Evolutionary conservation across 2,888 invertebrate species (phyloP).

Genomic region (Lobophora halterata): DNA sequence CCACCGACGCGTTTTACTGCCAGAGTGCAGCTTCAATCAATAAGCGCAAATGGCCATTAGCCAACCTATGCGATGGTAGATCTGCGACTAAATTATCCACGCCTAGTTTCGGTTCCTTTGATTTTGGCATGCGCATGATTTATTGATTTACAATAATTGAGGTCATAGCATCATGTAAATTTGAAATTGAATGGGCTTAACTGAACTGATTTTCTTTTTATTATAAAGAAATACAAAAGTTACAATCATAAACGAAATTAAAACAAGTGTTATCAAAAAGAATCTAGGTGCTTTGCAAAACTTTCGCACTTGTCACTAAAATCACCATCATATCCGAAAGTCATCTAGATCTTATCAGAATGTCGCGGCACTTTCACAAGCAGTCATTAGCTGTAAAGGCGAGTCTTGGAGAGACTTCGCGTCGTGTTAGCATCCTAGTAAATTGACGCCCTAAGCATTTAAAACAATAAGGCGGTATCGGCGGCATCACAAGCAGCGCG

Average conservation of each 20-base stretch:
- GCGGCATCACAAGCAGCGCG: conserved; percentile 21
- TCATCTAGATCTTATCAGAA: too few relatives aligned
- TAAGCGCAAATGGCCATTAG: conserved; percentile 56
- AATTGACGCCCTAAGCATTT: conserved; percentile 32
- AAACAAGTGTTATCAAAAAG: too few relatives aligned
- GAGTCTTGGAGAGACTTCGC: conserved; percentile 26
- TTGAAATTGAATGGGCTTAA: conserved; percentile 4
- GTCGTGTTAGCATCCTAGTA: conserved; percentile 40
- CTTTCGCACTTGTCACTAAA: too few relatives aligned
- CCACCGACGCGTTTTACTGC: conserved; percentile 67
- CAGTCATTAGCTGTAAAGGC: background rate
- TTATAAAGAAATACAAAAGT: too few relatives aligned
- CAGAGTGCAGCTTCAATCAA: conserved; percentile 63
- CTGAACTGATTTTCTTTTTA: too few relatives aligned
- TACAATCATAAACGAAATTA: too few relatives aligned
- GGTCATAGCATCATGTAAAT: conserved; percentile 15
- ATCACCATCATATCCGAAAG: too few relatives aligned
- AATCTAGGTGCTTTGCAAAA: too few relatives aligned
- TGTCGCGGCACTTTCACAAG: too few relatives aligned
- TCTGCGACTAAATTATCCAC: conserved; percentile 43
- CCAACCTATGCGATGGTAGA: conserved; percentile 43
- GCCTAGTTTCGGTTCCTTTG: conserved; percentile 36
- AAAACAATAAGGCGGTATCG: conserved; percentile 47
- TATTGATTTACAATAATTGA: conserved; percentile 19
- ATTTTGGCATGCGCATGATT: conserved; percentile 21